Evolutionary conservation across 2,113 vertebrate genomes (phyloP).

Genomic region (Tetrax tetrax): DNA sequence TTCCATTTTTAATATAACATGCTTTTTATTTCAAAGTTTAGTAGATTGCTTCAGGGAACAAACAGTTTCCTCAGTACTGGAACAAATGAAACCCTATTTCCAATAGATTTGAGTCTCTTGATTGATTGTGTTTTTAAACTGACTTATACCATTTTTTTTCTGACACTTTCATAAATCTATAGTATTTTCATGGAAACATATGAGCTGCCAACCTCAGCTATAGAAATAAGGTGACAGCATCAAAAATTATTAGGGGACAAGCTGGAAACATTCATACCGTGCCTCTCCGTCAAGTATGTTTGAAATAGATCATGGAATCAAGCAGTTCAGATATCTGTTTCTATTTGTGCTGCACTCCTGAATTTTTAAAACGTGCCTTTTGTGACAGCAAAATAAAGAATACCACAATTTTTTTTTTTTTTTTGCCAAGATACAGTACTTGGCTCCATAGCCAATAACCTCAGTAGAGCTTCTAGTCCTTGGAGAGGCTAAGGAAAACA

Average conservation of each 20-base stretch:
- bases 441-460: background rate
- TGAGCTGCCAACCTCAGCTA: background rate
- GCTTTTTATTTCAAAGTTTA: background rate
- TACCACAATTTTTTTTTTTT: background rate
- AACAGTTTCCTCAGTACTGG: background rate
- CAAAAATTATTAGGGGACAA: background rate
- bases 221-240: conserved; percentile 9
- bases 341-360: background rate
- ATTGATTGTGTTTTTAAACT: background rate
- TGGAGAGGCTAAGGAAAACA: background rate
- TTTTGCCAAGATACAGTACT: background rate
- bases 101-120: background rate
- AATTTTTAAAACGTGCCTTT: background rate
- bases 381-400: background rate
- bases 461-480: background rate
- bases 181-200: background rate
- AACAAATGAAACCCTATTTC: background rate
- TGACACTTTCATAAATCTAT: background rate
- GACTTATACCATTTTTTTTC: background rate
- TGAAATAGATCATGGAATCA: background rate
- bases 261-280: background rate
- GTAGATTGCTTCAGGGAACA: background rate
- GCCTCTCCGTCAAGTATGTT: background rate
- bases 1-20: background rate
- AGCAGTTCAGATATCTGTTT: background rate